These are phyloP conservation scores for Conomelus anceps DNA, from an alignment of 2,888 invertebrate genomes.

Conservation along the genomic window DNA sequence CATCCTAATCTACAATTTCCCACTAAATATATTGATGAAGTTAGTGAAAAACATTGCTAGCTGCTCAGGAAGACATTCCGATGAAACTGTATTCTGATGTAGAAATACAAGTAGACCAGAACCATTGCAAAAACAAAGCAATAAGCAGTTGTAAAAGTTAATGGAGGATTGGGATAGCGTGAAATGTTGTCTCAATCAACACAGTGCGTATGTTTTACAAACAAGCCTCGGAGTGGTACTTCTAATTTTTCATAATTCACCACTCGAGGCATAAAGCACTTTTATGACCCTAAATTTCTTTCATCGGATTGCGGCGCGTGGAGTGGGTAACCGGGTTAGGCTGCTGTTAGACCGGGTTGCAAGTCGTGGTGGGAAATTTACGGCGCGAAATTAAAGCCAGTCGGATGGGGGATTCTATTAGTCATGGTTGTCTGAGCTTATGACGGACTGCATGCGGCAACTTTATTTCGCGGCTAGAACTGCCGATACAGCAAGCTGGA, in stretches of 20 bases:
- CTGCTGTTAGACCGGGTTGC: neutral
- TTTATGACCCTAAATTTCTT: slow-evolving; percentile 3
- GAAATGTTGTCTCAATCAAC: neutral
- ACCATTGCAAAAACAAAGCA: neutral
- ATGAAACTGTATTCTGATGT: no score
- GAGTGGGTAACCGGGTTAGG: neutral
- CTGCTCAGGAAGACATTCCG: no score
- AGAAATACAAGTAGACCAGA: neutral
- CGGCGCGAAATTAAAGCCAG: slow-evolving; percentile 4
- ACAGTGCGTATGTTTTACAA: neutral
- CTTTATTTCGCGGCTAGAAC: slow-evolving; percentile 9
- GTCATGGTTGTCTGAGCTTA: slow-evolving; percentile 11
- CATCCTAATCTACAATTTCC: no score
- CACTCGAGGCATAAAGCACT: neutral
- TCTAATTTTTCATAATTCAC: neutral
- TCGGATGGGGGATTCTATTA: slow-evolving; percentile 7
- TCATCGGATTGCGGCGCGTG: neutral
- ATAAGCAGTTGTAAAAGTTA: neutral
- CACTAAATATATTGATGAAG: no score
- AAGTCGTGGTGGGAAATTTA: neutral
- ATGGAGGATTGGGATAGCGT: neutral
- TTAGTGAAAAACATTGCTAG: no score
- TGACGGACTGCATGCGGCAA: slow-evolving; percentile 8
- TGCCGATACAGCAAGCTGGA: slow-evolving; percentile 9
- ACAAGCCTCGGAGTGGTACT: neutral